Percentiles rank a stretch among this genome's conserved stretches.
Conservation (phyloP, 2,113 vertebrate genomes). For the Buteo buteo region DNA sequence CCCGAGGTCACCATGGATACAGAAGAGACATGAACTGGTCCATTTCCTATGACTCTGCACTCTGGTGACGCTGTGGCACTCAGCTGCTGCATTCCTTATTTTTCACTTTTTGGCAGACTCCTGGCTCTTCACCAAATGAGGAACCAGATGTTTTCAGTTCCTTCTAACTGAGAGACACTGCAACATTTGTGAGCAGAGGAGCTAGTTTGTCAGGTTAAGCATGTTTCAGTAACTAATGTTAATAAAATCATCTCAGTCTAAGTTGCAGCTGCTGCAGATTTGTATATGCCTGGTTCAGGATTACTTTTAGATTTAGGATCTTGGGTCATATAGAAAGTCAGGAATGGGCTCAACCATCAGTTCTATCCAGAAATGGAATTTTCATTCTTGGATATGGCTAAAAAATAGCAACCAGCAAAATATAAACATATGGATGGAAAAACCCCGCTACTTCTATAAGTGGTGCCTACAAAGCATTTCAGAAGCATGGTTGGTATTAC, state of each 20-base stretch:
- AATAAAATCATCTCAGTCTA: background rate
- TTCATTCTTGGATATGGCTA: background rate
- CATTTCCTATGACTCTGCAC: background rate
- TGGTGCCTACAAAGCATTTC: background rate
- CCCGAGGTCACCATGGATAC: background rate
- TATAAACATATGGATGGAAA: background rate
- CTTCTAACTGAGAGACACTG: background rate
- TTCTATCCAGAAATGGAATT: background rate
- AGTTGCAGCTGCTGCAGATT: background rate
- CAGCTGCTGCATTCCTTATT: background rate
- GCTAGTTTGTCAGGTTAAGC: background rate
- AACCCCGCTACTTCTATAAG: accelerated
- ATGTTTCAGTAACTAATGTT: background rate
- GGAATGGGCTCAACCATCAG: background rate
- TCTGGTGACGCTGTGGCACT: accelerated
- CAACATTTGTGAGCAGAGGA: background rate
- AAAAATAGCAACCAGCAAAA: background rate
- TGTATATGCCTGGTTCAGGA: background rate
- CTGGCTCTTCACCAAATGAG: background rate
- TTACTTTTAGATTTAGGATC: background rate
- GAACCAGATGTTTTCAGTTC: slow-evolving; percentile 26
- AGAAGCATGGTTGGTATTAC: background rate
- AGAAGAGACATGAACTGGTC: background rate
- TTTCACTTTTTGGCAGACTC: background rate
- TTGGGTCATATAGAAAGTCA: background rate